These are phyloP conservation scores for Festucalex cinctus DNA, from an alignment of 2,113 vertebrate genomes.

Conservation along the genomic window DNA sequence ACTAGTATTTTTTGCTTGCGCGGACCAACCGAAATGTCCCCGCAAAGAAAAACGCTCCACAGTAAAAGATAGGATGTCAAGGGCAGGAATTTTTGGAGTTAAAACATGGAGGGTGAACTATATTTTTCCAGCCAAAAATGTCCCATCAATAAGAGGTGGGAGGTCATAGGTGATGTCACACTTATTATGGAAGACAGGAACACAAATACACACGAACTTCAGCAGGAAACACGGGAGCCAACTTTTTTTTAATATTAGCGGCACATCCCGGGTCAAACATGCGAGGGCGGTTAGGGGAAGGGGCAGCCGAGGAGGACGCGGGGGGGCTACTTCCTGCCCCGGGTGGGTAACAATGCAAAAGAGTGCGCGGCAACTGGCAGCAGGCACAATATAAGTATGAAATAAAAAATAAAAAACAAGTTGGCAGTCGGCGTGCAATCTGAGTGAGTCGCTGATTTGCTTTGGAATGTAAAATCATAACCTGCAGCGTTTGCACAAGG, in stretches of 20 bases:
- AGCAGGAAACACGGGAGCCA: conserved; percentile 46
- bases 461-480: conserved; percentile 53
- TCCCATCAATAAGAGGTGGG: no score
- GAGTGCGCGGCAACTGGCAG: not conserved
- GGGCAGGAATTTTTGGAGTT: no score
- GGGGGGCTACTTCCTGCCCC: conserved; percentile 54
- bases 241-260: conserved; percentile 46
- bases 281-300: not conserved
- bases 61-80: no score
- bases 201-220: not conserved
- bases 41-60: no score
- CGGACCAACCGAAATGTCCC: not conserved
- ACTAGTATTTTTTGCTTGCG: not conserved
- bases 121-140: no score
- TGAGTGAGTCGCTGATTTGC: conserved; percentile 33
- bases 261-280: conserved; percentile 27
- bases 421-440: conserved; percentile 28
- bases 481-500: conserved; percentile 20
- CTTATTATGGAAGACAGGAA: not conserved
- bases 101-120: no score
- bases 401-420: conserved; percentile 9
- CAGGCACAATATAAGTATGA: not conserved
- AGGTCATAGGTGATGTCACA: no score
- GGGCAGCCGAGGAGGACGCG: conserved; percentile 44
- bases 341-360: conserved; percentile 8